Evolutionary conservation across 2,888 invertebrate species (phyloP).

Genomic region (Hesperia comma): DNA sequence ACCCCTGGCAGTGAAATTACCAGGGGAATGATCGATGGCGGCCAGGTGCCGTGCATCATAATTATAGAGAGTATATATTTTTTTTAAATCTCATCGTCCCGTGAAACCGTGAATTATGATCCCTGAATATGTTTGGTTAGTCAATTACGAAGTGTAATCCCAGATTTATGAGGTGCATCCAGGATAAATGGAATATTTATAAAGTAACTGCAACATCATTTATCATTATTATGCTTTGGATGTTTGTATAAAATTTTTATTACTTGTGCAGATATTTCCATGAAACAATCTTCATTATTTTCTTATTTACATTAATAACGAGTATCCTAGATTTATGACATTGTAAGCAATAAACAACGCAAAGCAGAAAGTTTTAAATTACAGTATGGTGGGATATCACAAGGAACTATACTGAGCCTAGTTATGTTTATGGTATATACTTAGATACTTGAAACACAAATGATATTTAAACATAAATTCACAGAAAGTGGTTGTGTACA

Average conservation of each 20-base stretch:
- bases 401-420: too few relatives aligned
- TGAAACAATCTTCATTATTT: background rate
- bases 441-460: too few relatives aligned
- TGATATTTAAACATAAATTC: too few relatives aligned
- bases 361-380: too few relatives aligned
- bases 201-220: slow-evolving; percentile 6
- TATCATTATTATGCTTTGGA: background rate
- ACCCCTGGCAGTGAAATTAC: slow-evolving; percentile 58
- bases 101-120: slow-evolving; percentile 43
- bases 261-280: slow-evolving; percentile 1
- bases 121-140: slow-evolving; percentile 38
- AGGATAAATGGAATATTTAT: slow-evolving; percentile 11
- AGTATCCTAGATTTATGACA: too few relatives aligned
- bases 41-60: slow-evolving; percentile 62
- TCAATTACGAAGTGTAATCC: slow-evolving; percentile 38
- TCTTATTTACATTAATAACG: too few relatives aligned
- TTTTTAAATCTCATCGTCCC: slow-evolving; percentile 40
- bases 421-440: too few relatives aligned
- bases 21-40: slow-evolving; percentile 66
- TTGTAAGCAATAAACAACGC: too few relatives aligned
- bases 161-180: slow-evolving; percentile 32
- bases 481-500: too few relatives aligned
- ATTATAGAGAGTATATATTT: slow-evolving; percentile 52
- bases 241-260: background rate
- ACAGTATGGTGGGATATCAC: too few relatives aligned